Conservation (phyloP, 1,140 invertebrate genomes). For the Tachypleus tridentatus region DNA sequence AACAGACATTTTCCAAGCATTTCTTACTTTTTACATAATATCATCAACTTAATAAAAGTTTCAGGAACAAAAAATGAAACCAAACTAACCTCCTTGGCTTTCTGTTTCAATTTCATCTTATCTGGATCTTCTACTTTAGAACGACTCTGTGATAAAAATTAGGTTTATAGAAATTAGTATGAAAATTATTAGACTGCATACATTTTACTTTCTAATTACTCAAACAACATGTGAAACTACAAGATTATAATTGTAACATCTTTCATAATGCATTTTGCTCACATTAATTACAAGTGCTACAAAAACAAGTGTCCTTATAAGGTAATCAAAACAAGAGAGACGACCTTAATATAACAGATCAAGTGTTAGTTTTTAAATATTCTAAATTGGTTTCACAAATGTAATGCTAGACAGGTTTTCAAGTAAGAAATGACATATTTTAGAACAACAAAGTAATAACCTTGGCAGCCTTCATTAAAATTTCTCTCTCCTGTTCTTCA, state of each 20-base stretch:
- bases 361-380: neutral
- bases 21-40: too few species aligned
- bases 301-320: too few species aligned
- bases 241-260: too few species aligned
- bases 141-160: constrained; percentile 40
- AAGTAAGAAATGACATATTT: neutral
- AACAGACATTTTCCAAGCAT: too few species aligned
- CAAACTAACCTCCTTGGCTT: constrained; percentile 62
- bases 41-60: too few species aligned
- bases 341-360: neutral
- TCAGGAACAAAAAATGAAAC: neutral
- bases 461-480: constrained; percentile 82
- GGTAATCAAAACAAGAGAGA: too few species aligned
- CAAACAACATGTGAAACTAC: too few species aligned
- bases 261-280: too few species aligned
- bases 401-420: too few species aligned
- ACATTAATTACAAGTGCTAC: too few species aligned
- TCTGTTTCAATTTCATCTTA: constrained; percentile 91
- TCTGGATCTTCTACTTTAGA: constrained; percentile 96
- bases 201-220: too few species aligned
- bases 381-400: neutral
- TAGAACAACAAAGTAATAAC: constrained; percentile 37
- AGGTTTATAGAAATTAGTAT: neutral
- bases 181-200: too few species aligned
- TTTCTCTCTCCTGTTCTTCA: constrained; percentile 87